These are phyloP conservation scores for Eulemur macaco DNA, from an alignment of 2,113 vertebrate species.

Conservation along the genomic window DNA sequence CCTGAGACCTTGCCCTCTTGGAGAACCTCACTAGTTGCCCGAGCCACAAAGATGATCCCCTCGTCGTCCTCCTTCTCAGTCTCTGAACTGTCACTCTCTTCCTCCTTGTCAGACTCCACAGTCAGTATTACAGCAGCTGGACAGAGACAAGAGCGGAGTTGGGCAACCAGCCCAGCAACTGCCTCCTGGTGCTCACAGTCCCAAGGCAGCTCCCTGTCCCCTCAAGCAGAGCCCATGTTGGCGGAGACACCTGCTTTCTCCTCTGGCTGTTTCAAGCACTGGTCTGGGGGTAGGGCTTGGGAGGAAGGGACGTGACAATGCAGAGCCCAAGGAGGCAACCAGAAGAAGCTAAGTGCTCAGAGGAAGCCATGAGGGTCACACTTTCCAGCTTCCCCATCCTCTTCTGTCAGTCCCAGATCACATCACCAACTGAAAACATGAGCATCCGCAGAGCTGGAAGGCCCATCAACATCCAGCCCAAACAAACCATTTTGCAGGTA, in stretches of 20 bases:
- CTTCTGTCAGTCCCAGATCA: not conserved
- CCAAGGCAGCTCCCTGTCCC: not conserved
- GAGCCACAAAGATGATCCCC: constrained; percentile 94
- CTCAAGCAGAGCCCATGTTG: not conserved
- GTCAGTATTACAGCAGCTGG: constrained; percentile 81
- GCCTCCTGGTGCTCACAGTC: not conserved
- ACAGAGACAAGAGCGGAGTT: constrained; percentile 85
- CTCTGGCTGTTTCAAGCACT: not conserved
- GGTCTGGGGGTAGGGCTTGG: not conserved
- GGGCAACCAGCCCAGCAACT: not conserved
- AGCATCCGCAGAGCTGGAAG: not conserved
- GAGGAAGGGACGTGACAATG: not conserved
- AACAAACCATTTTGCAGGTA: not conserved
- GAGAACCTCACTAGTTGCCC: constrained; percentile 88
- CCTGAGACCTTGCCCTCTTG: constrained; percentile 89
- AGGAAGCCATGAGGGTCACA: not conserved
- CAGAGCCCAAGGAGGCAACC: not conserved
- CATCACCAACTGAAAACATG: not conserved
- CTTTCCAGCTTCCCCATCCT: not conserved
- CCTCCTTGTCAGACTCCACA: constrained; percentile 89
- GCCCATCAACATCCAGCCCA: not conserved
- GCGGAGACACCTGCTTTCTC: not conserved
- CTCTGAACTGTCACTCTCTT: constrained; percentile 88
- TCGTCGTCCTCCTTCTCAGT: constrained; percentile 93
- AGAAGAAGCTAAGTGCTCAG: not conserved